Evolutionary conservation across 1,140 invertebrate genomes (phyloP), one percentile per base, ranked within the genome.

Genomic region (Neodiprion pinetum): DNA sequence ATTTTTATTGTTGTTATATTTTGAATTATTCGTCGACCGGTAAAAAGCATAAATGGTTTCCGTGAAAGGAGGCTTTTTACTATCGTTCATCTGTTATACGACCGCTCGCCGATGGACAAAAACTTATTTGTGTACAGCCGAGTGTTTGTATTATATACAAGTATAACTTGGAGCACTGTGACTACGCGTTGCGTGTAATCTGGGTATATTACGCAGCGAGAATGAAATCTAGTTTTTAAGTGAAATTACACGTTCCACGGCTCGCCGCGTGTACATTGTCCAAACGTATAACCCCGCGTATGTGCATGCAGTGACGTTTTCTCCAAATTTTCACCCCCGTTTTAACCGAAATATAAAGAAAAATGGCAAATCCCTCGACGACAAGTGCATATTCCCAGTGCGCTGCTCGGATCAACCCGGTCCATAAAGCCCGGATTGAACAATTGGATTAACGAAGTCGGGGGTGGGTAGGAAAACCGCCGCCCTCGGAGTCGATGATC

Each of bases 361-460:
- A 40, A 40, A 40, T 40, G 5, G 28, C 28, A 40, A 40, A 40
- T 66, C 78, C 76, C 78, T 50, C 61, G 61, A 72, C 76, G 80
- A 83, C 82, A 83, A 83, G 81, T 84, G 82, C 50, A 72, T 79
- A 83, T 84, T 84, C 82, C 82, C 82, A 84, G 75, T 74, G 77
- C 75, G 76, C 23, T 74, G 71, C 74, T 82, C 76, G 78, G 75
- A 23, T 72, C 67, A 65, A 68, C 75, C 53, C 53, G 53, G 11
- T 61, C 53, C 11, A 61, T 61, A 61, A 68, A 70, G 53, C 66
- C 76, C 72, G 74, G 75, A 47, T 71, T 72, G 81, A 83, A 84
- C 83, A 84, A 84, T 84, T 78, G 82, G 83, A 84, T 84, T 84
- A 84, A 84, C 82, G 79, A 84, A 80, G 80, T 84, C 1, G 40